phyloP scores from a whole-genome alignment of 2,113 vertebrate genomes.

The Phylloscopus trochiloides region DNA sequence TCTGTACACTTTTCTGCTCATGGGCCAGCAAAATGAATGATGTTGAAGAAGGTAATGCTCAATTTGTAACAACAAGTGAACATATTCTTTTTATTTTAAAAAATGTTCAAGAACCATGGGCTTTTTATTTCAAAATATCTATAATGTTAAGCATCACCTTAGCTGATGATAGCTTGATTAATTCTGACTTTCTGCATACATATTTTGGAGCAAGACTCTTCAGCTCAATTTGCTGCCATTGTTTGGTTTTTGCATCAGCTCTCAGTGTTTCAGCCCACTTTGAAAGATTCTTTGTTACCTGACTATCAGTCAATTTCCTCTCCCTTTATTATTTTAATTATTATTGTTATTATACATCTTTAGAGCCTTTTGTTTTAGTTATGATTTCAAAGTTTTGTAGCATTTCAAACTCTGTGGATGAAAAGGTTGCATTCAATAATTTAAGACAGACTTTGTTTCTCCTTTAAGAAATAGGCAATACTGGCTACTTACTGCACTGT shows the following conservation, averaged over 20 bases:
- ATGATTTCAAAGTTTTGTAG: neutral
- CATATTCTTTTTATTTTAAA: neutral
- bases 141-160: neutral
- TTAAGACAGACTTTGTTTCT: neutral
- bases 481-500: neutral
- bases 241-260: neutral
- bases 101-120: neutral
- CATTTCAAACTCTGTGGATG: neutral
- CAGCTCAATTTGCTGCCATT: neutral
- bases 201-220: neutral
- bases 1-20: neutral
- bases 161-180: neutral
- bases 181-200: neutral
- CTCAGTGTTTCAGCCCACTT: neutral
- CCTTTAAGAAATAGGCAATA: neutral
- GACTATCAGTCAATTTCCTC: neutral
- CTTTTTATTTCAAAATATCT: neutral
- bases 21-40: neutral
- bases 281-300: neutral
- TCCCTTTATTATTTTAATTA: accelerated
- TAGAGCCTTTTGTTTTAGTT: neutral
- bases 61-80: neutral
- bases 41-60: neutral
- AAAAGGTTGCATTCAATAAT: neutral
- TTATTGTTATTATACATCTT: accelerated